Evolutionary conservation across 2,888 invertebrate species (phyloP), one percentile per base, ranked within the genome.

Genomic region (Eupithecia tripunctaria): DNA sequence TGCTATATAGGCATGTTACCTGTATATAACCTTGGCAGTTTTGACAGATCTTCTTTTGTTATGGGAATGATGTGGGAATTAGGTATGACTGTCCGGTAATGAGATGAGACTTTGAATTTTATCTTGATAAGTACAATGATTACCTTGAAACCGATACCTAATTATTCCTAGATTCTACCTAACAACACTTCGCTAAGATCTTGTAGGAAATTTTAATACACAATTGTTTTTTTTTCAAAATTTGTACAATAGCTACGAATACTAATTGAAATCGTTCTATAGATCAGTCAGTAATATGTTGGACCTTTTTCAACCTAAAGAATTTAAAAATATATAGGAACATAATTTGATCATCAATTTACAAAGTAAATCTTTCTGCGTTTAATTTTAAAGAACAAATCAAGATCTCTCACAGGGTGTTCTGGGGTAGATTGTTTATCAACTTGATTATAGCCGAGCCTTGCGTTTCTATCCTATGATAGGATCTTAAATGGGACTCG

Each of bases 1-100:
- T 27, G 29, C 66, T 65, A 67, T 74, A 75, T 70, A 64, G 72
- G 68, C 71, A 66, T 63, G 67, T 68, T 67, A 73, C 73, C 43
- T 68, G 67, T 70, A 71, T n/a, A 68, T 69, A 76, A 74, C 78
- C 76, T 76, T 74, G 47, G 70, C 72, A 64, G 64, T 62, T 51
- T 72, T 68, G 70, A 72, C 70, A 71, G 56, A 47, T 62, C 63
- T 72, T 70, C 67, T 65, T 69, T 68, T 36, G 70, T 68, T 63
- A 25, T 21, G 62, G n/a, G 29, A 36, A 36, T 63, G 62, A 63
- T 36, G 62, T 63, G 62, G 21, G 36, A 62, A 63, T 32, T 63
- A 36, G n/a, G 32, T 63, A 63, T 32, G 62, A n/a, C 60, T 29
- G 27, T 47, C 36, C 68, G 64, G 62, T 67, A 47, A 47, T 71